Percentiles rank a stretch among this genome's conserved stretches.
phyloP scores from a whole-genome alignment of 1,140 invertebrate genomes.

The Triops longicaudatus region DNA sequence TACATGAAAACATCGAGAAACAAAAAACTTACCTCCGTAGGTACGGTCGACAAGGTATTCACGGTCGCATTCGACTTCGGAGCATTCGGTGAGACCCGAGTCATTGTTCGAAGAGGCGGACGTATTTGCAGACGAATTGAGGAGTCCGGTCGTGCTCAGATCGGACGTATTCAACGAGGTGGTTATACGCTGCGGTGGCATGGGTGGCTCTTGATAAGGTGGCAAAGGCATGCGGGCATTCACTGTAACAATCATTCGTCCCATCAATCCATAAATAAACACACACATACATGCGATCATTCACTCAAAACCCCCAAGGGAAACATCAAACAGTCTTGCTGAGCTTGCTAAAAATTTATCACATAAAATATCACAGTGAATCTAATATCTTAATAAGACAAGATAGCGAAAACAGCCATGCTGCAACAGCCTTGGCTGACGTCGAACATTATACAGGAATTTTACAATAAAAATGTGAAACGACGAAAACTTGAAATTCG shows the following conservation, averaged over 20 bases:
- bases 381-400: neutral
- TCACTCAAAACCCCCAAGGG: neutral
- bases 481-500: neutral
- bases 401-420: neutral
- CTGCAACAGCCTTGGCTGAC: neutral
- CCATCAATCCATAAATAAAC: neutral
- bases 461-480: neutral
- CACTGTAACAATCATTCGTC: neutral
- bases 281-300: neutral
- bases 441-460: neutral
- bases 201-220: conserved; percentile 56
- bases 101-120: conserved; percentile 87
- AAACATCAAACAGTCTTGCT: neutral
- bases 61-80: conserved; percentile 82
- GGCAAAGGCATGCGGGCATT: conserved; percentile 17
- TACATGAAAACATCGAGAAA: neutral
- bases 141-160: conserved; percentile 30
- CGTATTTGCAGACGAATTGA: conserved; percentile 69
- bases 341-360: neutral
- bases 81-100: conserved; percentile 84
- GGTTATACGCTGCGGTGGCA: conserved; percentile 45
- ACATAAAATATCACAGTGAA: neutral
- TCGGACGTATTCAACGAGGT: conserved; percentile 17
- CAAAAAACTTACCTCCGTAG: conserved; percentile 58
- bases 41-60: conserved; percentile 62